These are phyloP conservation scores for Eueremaeus valkanovi DNA, from an alignment of 2,888 invertebrate species.

Conservation along the genomic window DNA sequence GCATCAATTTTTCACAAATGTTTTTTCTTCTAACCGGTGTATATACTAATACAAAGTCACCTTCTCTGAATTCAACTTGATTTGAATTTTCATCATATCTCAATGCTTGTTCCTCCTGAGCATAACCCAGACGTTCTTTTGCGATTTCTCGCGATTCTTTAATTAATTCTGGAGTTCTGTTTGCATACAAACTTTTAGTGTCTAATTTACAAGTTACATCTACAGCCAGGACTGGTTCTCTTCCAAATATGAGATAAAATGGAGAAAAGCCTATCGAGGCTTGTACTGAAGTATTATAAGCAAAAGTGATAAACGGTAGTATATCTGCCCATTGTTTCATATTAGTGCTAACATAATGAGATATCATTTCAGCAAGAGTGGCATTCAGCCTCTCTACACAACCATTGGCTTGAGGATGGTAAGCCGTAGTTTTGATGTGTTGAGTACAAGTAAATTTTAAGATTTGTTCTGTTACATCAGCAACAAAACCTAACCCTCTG, in stretches of 20 bases:
- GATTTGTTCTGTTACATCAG: conserved; percentile 19
- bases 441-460: conserved; percentile 4
- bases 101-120: neutral
- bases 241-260: neutral
- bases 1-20: neutral
- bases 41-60: neutral
- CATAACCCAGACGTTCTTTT: neutral
- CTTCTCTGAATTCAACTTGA: neutral
- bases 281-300: conserved; percentile 38
- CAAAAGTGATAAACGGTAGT: conserved; percentile 34
- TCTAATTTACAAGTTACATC: neutral
- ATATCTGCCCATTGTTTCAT: conserved; percentile 40
- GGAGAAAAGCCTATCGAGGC: conserved; percentile 17
- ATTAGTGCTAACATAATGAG: conserved; percentile 31
- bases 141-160: neutral
- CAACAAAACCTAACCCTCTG: conserved; percentile 1
- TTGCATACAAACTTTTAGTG: neutral
- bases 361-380: conserved; percentile 34
- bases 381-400: conserved; percentile 35
- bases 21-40: neutral
- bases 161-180: neutral
- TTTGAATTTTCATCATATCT: neutral
- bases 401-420: conserved; percentile 40
- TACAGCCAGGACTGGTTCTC: neutral
- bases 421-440: conserved; percentile 35